Evolutionary conservation across 2,113 vertebrate species (phyloP).

Genomic region (Macquaria ambigua): DNA sequence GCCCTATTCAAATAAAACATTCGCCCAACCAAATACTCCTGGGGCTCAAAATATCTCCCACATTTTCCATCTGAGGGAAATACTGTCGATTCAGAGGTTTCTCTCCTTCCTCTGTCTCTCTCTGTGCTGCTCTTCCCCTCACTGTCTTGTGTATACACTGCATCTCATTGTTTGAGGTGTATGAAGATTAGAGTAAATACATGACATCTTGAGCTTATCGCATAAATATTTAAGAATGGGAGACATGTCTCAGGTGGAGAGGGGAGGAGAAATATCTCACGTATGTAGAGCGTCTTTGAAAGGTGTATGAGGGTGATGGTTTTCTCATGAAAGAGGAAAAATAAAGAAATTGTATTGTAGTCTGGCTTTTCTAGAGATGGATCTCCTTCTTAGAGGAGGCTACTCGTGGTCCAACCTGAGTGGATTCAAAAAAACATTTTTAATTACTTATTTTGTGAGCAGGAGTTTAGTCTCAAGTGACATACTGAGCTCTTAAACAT

Average conservation of each 20-base stretch:
- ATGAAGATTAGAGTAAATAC: conserved; percentile 72
- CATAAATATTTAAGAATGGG: conserved; percentile 76
- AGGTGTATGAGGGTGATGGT: not conserved
- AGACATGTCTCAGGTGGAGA: conserved; percentile 54
- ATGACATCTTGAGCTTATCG: conserved; percentile 56
- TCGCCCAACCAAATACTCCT: conserved; percentile 66
- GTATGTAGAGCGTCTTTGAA: conserved; percentile 22
- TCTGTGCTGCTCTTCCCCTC: conserved; percentile 39
- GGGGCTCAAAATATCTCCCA: conserved; percentile 69
- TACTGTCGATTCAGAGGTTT: conserved; percentile 67
- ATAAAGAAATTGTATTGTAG: conserved; percentile 10
- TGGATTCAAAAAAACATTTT: conserved; percentile 49
- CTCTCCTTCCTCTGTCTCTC: conserved; percentile 27
- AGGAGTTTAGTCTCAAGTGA: conserved; percentile 75
- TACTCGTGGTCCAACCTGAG: conserved; percentile 18
- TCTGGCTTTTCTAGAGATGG: not conserved
- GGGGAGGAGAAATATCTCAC: not conserved
- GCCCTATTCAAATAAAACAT: conserved; percentile 72
- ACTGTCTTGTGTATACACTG: conserved; percentile 57
- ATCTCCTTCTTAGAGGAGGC: conserved; percentile 8
- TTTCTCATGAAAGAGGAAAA: conserved; percentile 44
- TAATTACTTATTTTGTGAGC: conserved; percentile 70
- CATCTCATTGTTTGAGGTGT: conserved; percentile 66
- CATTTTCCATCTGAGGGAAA: conserved; percentile 65
- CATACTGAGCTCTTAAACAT: conserved; percentile 64